A percentile compares a stretch with the other conserved stretches of the same genome.
These are phyloP conservation scores for Drosophila willistoni DNA, from an alignment of 1,140 invertebrate genomes.

Conservation along the genomic window DNA sequence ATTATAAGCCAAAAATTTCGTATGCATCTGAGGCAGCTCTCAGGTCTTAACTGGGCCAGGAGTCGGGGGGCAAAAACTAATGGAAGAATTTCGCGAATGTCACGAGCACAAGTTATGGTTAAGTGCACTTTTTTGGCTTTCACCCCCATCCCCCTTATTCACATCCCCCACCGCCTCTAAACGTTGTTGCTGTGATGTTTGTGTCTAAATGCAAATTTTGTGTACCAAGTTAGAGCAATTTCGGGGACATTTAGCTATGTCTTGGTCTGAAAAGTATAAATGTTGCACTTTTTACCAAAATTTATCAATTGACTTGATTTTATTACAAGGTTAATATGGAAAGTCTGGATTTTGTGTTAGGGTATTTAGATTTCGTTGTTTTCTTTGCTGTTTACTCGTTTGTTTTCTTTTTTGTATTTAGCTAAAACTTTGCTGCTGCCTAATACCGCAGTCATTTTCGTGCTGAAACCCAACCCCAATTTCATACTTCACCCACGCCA, in stretches of 20 bases:
- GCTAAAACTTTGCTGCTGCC: conserved; percentile 46
- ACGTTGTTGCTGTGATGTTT: conserved; percentile 36
- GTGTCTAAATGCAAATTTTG: conserved; percentile 79
- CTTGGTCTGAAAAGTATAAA: neutral
- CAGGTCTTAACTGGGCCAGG: conserved; percentile 4
- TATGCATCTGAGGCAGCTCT: conserved; percentile 51
- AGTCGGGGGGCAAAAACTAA: conserved; percentile 53
- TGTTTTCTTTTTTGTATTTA: conserved; percentile 26
- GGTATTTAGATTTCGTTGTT: neutral
- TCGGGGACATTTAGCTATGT: neutral
- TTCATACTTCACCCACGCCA: neutral
- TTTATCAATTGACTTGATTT: neutral
- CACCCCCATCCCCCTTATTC: neutral
- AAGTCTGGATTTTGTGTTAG: neutral
- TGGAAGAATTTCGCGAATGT: conserved; percentile 64
- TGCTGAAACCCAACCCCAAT: conserved; percentile 35
- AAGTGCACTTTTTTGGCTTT: conserved; percentile 72
- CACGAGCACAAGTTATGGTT: conserved; percentile 75
- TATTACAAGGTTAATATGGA: neutral
- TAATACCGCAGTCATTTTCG: conserved; percentile 44
- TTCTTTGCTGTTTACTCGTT: neutral
- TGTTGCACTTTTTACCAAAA: neutral
- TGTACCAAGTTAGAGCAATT: conserved; percentile 39
- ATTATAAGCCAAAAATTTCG: conserved; percentile 56
- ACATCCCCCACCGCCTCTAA: neutral